phyloP scores from a whole-genome alignment of 2,888 invertebrate species.

The Lasius platythorax region DNA sequence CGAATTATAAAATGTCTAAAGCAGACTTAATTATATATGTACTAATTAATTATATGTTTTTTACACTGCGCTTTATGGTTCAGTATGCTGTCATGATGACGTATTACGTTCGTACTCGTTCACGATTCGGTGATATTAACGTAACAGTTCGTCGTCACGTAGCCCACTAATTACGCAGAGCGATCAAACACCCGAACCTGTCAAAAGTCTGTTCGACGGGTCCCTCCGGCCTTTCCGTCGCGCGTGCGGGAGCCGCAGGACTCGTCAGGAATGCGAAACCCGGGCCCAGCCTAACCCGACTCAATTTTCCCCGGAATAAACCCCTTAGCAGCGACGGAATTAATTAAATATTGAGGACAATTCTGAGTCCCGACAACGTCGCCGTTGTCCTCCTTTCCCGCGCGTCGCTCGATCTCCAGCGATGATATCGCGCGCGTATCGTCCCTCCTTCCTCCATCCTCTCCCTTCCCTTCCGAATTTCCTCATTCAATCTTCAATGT shows the following conservation, averaged over 20 bases:
- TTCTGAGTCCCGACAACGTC: constrained; percentile 49
- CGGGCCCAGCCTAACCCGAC: constrained; percentile 36
- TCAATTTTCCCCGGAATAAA: constrained; percentile 55
- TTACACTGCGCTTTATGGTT: neutral
- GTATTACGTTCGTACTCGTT: neutral
- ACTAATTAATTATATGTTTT: neutral
- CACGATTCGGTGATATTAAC: constrained; percentile 14
- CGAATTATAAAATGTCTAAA: neutral
- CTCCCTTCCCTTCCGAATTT: neutral
- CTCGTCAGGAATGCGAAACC: constrained; percentile 59
- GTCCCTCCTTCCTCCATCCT: neutral
- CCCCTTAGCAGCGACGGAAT: constrained; percentile 59
- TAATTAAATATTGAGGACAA: constrained; percentile 69
- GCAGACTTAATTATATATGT: neutral
- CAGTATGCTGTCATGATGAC: neutral
- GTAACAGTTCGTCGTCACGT: constrained; percentile 25
- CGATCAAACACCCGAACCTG: constrained; percentile 24
- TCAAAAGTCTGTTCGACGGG: constrained; percentile 48
- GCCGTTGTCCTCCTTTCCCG: neutral
- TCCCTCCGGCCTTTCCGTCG: neutral
- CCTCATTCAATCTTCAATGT: constrained; percentile 31
- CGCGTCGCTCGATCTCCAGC: neutral
- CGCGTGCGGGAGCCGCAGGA: constrained; percentile 40
- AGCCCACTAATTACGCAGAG: constrained; percentile 21
- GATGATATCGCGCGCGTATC: neutral